These are phyloP conservation scores for Ptilonorhynchus violaceus DNA, from an alignment of 2,113 vertebrate genomes.

Conservation along the genomic window DNA sequence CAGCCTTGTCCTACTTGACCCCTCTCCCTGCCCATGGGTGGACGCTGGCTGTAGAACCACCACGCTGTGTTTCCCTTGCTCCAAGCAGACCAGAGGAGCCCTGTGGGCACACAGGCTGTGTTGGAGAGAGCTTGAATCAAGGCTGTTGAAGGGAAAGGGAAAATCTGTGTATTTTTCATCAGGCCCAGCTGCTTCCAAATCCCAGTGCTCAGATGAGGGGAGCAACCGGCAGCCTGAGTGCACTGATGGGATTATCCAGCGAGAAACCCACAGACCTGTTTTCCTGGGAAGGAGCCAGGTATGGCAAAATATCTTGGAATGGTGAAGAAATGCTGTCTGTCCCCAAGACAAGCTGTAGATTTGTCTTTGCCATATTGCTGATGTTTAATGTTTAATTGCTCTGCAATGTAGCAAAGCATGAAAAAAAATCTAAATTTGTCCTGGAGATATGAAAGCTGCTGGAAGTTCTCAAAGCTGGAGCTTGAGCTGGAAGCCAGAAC, in stretches of 20 bases:
- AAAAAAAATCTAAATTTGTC: not conserved
- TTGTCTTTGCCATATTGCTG: not conserved
- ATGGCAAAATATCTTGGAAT: not conserved
- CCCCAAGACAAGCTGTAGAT: not conserved
- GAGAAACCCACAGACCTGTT: not conserved
- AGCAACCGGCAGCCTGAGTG: not conserved
- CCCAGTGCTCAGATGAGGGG: accelerated
- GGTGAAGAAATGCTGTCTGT: not conserved
- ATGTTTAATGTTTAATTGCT: slow-evolving; percentile 25
- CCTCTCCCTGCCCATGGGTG: not conserved
- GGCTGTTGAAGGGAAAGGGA: accelerated
- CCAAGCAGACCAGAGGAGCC: not conserved
- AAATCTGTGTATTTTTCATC: accelerated
- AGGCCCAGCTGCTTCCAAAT: accelerated
- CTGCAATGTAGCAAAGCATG: not conserved
- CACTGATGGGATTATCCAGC: not conserved
- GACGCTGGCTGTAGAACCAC: accelerated
- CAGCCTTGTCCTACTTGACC: accelerated
- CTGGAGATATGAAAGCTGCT: not conserved
- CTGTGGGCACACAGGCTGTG: accelerated
- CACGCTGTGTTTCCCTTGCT: accelerated
- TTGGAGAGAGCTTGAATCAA: accelerated
- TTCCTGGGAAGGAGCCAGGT: not conserved
- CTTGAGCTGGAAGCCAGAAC: not conserved
- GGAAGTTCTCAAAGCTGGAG: not conserved